A percentile compares a stretch with the other conserved stretches of the same genome.
Conservation (phyloP, 2,888 invertebrate genomes). For the Diaprepes abbreviatus region DNA sequence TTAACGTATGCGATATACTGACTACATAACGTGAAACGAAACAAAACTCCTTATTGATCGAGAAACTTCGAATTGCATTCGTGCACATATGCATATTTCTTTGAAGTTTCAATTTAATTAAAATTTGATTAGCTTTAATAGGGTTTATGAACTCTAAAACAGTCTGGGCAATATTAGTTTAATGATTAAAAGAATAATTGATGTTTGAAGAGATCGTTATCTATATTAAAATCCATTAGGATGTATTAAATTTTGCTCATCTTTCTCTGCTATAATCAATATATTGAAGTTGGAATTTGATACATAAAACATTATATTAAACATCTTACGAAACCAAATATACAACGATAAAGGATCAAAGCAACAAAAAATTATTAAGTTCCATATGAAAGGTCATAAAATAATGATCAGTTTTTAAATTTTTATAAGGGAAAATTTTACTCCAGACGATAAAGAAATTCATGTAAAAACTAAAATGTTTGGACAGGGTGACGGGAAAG, state of each 20-base stretch:
- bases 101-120: constrained; percentile 45
- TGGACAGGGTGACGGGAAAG: too few relatives aligned
- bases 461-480: too few relatives aligned
- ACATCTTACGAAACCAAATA: too few relatives aligned
- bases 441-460: too few relatives aligned
- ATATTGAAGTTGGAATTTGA: too few relatives aligned
- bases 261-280: too few relatives aligned
- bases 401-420: too few relatives aligned
- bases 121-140: constrained; percentile 42
- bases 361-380: too few relatives aligned
- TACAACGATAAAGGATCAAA: too few relatives aligned
- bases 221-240: constrained; percentile 19
- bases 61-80: constrained; percentile 30
- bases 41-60: constrained; percentile 27
- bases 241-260: not conserved
- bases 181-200: constrained; percentile 35
- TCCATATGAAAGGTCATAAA: too few relatives aligned
- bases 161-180: constrained; percentile 26
- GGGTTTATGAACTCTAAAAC: constrained; percentile 35
- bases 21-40: not conserved
- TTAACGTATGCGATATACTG: not conserved
- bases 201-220: constrained; percentile 27
- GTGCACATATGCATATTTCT: constrained; percentile 44
- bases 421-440: too few relatives aligned
- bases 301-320: too few relatives aligned